Base-by-base conservation (phyloP, 2,888 invertebrate species). In the Frankliniella intonsa region DNA sequence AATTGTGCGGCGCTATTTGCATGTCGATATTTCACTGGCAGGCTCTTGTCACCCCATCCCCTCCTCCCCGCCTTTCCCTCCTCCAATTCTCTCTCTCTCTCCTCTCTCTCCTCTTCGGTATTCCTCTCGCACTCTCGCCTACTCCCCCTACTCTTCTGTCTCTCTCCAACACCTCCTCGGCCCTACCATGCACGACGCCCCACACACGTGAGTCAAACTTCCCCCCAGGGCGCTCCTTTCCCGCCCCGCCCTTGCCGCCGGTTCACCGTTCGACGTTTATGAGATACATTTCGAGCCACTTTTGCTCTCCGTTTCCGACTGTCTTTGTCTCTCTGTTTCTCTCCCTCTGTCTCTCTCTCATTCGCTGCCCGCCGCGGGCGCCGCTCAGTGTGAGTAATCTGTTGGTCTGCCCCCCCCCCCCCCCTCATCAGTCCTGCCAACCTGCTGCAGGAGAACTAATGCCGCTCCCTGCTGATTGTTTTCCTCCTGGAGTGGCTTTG, bases 1-100 rank as follows among this genome's bases (percentile, higher is more conserved):
- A 69, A 69, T 69, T 69, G 69, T 69, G 69, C 69, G n/a, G 69
- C 69, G 69, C 69, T 69, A 69, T 69, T 69, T 69, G 69, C 69
- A 69, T 69, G 69, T 69, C 69, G 69, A 69, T 69, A 69, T 69
- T 69, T 69, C 69, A 69, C 69, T 69, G 69, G 69, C 69, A 69
- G 69, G 69, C 69, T 69, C 69, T 22, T 62, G 62, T 62, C 62
- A 62, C 62, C 62, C 62, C 38, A 38, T 5, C 2, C 38, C 38
- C 62, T n/a, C 8, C 62, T 62, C 62, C 17, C 55, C 51, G 10
- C 10, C 62, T 62, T 17, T 62, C 69, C n/a, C 11, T 1, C 69
- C n/a, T 69, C 22, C 55, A 14, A 17, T 55, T 2, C 17, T 55
- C 55, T 55, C 55, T 55, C 55, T 55, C 55, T 55, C 55, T 55